Evolutionary conservation across 2,113 vertebrate species (phyloP), one percentile per base, ranked within the genome.

Genomic region (Clinocottus analis): DNA sequence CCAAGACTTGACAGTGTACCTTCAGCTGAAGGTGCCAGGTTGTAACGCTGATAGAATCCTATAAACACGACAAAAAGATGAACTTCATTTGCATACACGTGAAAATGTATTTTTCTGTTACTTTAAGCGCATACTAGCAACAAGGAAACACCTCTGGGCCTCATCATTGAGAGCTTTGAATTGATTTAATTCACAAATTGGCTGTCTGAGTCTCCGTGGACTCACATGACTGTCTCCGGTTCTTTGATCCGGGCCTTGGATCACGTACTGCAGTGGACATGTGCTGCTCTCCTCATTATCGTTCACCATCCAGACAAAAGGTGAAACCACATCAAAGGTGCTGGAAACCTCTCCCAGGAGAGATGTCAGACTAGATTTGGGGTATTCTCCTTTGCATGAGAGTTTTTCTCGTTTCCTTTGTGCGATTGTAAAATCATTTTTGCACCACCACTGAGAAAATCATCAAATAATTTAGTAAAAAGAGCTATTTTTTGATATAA

Each of bases 161-260:
- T 69, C 43, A 43, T 69, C 49, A 65, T 49, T 16, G 56, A 61
- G 71, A 75, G 29, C 55, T 72, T 59, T 69, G n/a, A 72, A 59
- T 75, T 45, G 31, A 25, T 75, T 62, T 56, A 59, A 74, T 78
- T 80, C 65, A 49, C 55, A n/a, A 53, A n/a, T 29, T 64, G 53
- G 61, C 70, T 56, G 55, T 75, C 27, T 37, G 31, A 39, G 21
- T 66, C 70, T 79, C 35, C 35, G 60, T 14, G 6, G 39, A 61
- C 70, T 76, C 41, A 33, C 85, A 80, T 56, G 80, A 87, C 82
- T 76, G 87, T 73, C 64, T 81, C 56, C 5, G 19, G 8, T 41
- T 71, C 86, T 90, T 91, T 92, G 89, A 89, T 90, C 86, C 86
- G 64, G 2, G 76, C 64, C 63, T 62, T 23, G 23, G 53, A 75